Evolutionary conservation across 2,113 vertebrate species (phyloP).

Genomic region (Andinoacara biseriatus): DNA sequence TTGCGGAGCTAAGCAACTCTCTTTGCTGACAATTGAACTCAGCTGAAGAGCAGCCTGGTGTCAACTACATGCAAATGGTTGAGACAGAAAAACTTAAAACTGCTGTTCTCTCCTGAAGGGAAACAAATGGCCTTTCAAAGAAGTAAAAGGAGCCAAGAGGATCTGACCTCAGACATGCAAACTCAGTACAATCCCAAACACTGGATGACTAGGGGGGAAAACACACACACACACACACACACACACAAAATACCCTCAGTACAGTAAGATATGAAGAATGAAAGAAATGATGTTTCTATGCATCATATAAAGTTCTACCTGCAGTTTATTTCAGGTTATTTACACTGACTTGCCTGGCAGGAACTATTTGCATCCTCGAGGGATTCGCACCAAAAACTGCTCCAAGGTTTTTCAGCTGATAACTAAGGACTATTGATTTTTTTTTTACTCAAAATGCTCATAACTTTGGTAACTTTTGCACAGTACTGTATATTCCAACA

Average conservation of each 20-base stretch:
- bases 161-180: slow-evolving; percentile 29
- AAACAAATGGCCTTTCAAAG: slow-evolving; percentile 47
- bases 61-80: slow-evolving; percentile 49
- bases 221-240: too few relatives aligned
- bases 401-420: neutral
- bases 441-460: too few relatives aligned
- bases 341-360: neutral
- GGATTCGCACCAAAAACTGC: neutral
- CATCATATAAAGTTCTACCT: neutral
- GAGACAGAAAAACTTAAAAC: slow-evolving; percentile 29
- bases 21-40: slow-evolving; percentile 43
- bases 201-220: neutral
- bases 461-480: neutral
- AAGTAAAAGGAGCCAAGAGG: slow-evolving; percentile 6
- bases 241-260: neutral
- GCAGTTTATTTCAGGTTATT: neutral
- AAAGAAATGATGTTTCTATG: neutral
- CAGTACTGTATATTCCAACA: neutral
- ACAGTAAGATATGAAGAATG: neutral
- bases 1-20: slow-evolving; percentile 6
- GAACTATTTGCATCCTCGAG: neutral
- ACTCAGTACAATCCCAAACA: slow-evolving; percentile 26
- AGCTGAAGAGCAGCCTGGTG: slow-evolving; percentile 34
- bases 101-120: slow-evolving; percentile 25
- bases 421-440: neutral